Evolutionary conservation across 2,113 vertebrate genomes (phyloP), one percentile per base, ranked within the genome.

Genomic region (Trematocara zebra): DNA sequence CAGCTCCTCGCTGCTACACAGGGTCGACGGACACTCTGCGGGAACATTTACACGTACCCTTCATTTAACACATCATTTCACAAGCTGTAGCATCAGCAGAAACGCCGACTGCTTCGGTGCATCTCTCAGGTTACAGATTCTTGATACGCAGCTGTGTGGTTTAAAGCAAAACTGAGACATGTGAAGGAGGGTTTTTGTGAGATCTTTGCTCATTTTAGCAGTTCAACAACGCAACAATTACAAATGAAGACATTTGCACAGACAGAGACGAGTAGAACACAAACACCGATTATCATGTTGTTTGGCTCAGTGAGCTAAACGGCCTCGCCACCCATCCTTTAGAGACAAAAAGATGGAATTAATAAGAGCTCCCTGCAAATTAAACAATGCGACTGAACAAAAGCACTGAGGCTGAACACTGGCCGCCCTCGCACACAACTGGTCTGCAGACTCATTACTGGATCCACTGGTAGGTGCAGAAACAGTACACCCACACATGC

Each of bases 21-120:
- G 96, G 6, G 99, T 98, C 0, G 97, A 97, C 1, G 96, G 97
- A 88, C 97, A 98, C 91, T 99, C 99, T 99, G 93, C 1, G 7
- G 78, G 85, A 42, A 69, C 9, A 85, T 57, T 42, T 17, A 44
- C 26, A 79, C 7, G 11, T 3, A 64, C 17, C n/a, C 17, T 76
- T 33, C 44, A 42, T 89, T 79, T 64, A 49, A 56, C 74, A 57
- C 64, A 56, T 12, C 37, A 26, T 74, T 52, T 44, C 69, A 89
- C 78, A 18, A 64, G 40, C 49, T 12, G 35, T 74, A 14, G 78
- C n/a, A 26, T 51, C 44, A 26, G 10, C 40, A 6, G 11, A 14
- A 56, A 80, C 7, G n/a, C 9, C 6, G 23, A 14, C 9, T 17
- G 37, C 20, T 51, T 76, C 17, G 3, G 23, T n/a, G 28, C 7